phyloP scores from a whole-genome alignment of 2,797 vertebrate species.

The Sebastes minor region DNA sequence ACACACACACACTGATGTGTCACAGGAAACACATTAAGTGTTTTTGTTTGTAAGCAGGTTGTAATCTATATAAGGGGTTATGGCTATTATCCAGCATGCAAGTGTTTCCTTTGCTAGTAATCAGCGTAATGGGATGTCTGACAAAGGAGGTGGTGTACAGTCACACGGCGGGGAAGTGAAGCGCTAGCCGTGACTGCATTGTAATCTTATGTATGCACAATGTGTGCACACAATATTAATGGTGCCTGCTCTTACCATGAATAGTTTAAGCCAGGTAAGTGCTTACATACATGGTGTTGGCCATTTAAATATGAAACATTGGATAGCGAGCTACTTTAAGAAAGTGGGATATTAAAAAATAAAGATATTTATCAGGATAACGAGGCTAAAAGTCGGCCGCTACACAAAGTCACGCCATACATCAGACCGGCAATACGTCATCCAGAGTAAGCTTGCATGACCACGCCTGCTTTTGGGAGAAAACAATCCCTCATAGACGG shows the following conservation, averaged over 20 bases:
- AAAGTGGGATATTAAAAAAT: not conserved
- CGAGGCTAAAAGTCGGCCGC: not conserved
- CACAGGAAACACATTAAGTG: constrained; percentile 53
- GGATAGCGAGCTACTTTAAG: not conserved
- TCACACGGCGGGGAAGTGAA: constrained; percentile 26
- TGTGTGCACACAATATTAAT: constrained; percentile 55
- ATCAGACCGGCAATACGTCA: too few relatives aligned
- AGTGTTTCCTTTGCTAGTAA: constrained; percentile 57
- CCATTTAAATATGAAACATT: constrained; percentile 18
- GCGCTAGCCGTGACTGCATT: not conserved
- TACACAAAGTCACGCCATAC: not conserved
- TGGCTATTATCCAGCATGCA: constrained; percentile 52
- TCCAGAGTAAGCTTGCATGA: too few relatives aligned
- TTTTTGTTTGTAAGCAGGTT: constrained; percentile 66
- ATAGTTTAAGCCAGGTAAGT: constrained; percentile 57
- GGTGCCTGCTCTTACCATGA: constrained; percentile 36
- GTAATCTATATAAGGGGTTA: constrained; percentile 57
- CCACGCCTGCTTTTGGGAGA: too few relatives aligned
- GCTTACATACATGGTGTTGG: constrained; percentile 2
- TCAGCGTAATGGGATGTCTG: constrained; percentile 66
- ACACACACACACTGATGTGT: constrained; percentile 13
- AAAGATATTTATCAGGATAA: not conserved
- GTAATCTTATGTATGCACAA: constrained; percentile 35
- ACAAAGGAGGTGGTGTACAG: constrained; percentile 38
- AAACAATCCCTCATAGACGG: too few relatives aligned